phyloP scores from a whole-genome alignment of 1,140 invertebrate species.

The Atta colombica region DNA sequence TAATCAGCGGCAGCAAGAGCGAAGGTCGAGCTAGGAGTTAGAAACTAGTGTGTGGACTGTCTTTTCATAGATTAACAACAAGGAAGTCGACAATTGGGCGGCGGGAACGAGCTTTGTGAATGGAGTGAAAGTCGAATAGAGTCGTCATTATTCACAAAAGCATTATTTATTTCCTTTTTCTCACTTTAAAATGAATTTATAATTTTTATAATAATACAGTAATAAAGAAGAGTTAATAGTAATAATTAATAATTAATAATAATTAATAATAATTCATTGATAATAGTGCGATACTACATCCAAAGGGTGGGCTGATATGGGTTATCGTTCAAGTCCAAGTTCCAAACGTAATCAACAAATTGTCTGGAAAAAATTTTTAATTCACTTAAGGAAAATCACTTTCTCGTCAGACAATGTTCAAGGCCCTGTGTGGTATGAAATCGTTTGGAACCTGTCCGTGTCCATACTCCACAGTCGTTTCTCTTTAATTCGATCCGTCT shows the following conservation, averaged over 20 bases:
- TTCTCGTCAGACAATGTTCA: constrained; percentile 47
- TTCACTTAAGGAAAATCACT: constrained; percentile 56
- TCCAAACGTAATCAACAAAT: constrained; percentile 77
- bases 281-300: constrained; percentile 83
- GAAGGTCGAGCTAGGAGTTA: background rate
- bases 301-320: constrained; percentile 82
- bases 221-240: constrained; percentile 83
- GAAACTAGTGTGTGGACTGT: constrained; percentile 4
- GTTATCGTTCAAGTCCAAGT: constrained; percentile 77
- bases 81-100: background rate
- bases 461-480: constrained; percentile 50
- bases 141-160: constrained; percentile 85
- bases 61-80: background rate
- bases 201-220: constrained; percentile 86
- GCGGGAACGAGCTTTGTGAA: constrained; percentile 54
- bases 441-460: constrained; percentile 75
- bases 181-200: constrained; percentile 86
- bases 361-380: constrained; percentile 54
- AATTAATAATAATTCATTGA: constrained; percentile 83
- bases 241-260: constrained; percentile 79
- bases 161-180: constrained; percentile 86
- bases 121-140: constrained; percentile 66
- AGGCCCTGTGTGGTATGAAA: constrained; percentile 52
- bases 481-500: constrained; percentile 35
- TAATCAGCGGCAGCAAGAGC: constrained; percentile 6